Evolutionary conservation across 2,797 vertebrate species (phyloP).

Genomic region (Lithobates sylvaticus): DNA sequence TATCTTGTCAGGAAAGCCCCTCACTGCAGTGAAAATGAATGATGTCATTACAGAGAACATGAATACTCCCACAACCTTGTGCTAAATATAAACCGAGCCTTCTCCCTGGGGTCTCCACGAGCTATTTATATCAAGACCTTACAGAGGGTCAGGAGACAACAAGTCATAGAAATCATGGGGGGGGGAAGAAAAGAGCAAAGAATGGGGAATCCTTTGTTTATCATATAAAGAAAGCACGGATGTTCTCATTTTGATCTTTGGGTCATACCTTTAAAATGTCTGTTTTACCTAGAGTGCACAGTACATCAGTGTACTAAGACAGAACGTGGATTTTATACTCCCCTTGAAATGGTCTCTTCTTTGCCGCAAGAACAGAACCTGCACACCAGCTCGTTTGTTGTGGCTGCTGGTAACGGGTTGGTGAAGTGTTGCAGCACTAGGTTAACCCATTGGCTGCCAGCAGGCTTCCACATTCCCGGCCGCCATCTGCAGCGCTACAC

Average conservation of each 20-base stretch:
- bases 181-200: not conserved
- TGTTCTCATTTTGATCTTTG: too few species aligned
- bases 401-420: conserved; percentile 63
- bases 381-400: conserved; percentile 65
- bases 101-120: conserved; percentile 77
- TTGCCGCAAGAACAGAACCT: conserved; percentile 68
- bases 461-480: too few species aligned
- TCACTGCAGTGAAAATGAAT: conserved; percentile 39
- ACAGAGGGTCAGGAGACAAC: conserved; percentile 70
- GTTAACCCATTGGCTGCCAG: conserved; percentile 23
- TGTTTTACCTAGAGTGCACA: not conserved
- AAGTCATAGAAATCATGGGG: conserved; percentile 55
- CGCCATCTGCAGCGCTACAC: too few species aligned
- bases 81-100: conserved; percentile 79
- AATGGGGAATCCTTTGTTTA: not conserved
- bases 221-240: not conserved
- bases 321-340: not conserved
- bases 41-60: conserved; percentile 37
- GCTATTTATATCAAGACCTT: conserved; percentile 77
- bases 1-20: conserved; percentile 49
- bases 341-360: conserved; percentile 27
- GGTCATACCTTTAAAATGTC: not conserved
- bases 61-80: conserved; percentile 50
- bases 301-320: not conserved
- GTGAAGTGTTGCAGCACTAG: conserved; percentile 52